Evolutionary conservation across 2,797 vertebrate species (phyloP).

Genomic region (Scarus forsteni): DNA sequence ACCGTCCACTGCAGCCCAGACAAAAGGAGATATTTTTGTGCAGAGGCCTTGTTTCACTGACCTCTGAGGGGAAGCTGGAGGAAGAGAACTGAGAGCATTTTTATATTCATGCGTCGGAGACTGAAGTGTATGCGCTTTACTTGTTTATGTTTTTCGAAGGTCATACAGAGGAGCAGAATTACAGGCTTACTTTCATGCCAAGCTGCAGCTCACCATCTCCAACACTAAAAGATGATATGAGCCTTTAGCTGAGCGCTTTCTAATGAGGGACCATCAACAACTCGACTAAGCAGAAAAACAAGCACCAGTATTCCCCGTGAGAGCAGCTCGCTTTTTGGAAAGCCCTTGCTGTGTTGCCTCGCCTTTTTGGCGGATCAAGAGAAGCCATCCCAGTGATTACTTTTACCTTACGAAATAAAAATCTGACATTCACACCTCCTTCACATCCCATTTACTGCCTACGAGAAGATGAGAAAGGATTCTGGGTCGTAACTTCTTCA

Average conservation of each 20-base stretch:
- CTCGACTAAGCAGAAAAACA: conserved; percentile 17
- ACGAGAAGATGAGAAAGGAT: neutral
- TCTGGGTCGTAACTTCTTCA: neutral
- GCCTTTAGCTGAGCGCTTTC: conserved; percentile 19
- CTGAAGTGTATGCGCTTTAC: conserved; percentile 13
- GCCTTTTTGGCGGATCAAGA: neutral
- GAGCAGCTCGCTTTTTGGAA: neutral
- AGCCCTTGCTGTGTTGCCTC: neutral
- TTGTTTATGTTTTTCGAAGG: conserved; percentile 34
- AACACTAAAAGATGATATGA: conserved; percentile 26
- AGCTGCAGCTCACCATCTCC: conserved; percentile 4
- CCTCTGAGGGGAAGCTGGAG: conserved; percentile 35
- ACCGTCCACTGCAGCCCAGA: conserved; percentile 45
- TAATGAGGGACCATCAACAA: conserved; percentile 22
- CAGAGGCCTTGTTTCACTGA: conserved; percentile 59
- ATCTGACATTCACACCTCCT: neutral
- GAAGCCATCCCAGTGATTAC: neutral
- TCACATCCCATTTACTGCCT: neutral
- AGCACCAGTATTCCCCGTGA: neutral
- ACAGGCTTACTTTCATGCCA: conserved; percentile 13
- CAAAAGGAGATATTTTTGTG: conserved; percentile 66
- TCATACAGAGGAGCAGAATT: conserved; percentile 34
- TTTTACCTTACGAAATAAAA: neutral
- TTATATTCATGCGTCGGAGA: conserved; percentile 27
- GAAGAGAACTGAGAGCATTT: conserved; percentile 5